Conservation (phyloP, 1,140 invertebrate species). For the Antheraea pernyi region DNA sequence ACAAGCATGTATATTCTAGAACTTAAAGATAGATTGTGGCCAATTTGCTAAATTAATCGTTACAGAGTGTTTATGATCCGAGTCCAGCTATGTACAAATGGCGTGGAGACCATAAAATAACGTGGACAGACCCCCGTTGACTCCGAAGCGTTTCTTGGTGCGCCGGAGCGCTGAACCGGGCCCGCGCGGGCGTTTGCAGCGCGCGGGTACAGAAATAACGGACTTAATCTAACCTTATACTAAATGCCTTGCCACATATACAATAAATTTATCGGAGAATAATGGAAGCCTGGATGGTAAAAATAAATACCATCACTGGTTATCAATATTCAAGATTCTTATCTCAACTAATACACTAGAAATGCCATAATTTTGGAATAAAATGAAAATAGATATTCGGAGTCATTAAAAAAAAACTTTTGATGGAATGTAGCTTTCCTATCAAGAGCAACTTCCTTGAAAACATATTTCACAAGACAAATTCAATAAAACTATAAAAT, state of each 20-base stretch:
- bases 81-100: neutral
- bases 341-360: too few relatives aligned
- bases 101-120: slow-evolving; percentile 23
- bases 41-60: neutral
- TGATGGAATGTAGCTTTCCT: too few relatives aligned
- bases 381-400: too few relatives aligned
- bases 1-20: too few relatives aligned
- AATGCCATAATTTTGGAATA: too few relatives aligned
- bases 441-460: too few relatives aligned
- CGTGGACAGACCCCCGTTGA: slow-evolving; percentile 33
- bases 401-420: too few relatives aligned
- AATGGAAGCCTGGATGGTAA: too few relatives aligned
- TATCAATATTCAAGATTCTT: too few relatives aligned
- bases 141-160: slow-evolving; percentile 59
- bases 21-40: neutral
- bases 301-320: neutral
- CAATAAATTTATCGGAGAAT: neutral
- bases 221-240: slow-evolving; percentile 56
- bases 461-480: too few relatives aligned
- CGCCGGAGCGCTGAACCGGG: slow-evolving; percentile 46
- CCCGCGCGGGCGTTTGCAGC: slow-evolving; percentile 66
- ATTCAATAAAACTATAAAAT: too few relatives aligned
- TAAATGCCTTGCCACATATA: slow-evolving; percentile 31
- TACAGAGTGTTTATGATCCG: neutral
- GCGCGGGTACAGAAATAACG: slow-evolving; percentile 65